Evolutionary conservation across 2,797 vertebrate species (phyloP).

Genomic region (Lates japonicus): DNA sequence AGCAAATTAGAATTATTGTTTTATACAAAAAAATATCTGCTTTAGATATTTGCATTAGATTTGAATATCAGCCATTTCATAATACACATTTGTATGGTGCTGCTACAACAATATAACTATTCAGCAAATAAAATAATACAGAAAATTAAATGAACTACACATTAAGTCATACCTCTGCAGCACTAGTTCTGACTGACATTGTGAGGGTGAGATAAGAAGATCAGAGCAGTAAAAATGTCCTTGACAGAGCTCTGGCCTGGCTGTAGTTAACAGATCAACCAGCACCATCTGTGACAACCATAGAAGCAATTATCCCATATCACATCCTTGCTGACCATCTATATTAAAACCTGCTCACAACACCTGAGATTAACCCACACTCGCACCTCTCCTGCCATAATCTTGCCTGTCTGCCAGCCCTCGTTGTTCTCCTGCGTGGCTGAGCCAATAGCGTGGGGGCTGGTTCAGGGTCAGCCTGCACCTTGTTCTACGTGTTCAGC

Average conservation of each 20-base stretch:
- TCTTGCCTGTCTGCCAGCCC: conserved; percentile 55
- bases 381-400: conserved; percentile 68
- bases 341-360: conserved; percentile 83
- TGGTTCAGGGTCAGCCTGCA: conserved; percentile 78
- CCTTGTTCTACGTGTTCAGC: conserved; percentile 55
- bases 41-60: conserved; percentile 14
- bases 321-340: conserved; percentile 78
- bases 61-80: conserved; percentile 11
- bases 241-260: conserved; percentile 75
- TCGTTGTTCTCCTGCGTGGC: conserved; percentile 18
- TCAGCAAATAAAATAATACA: conserved; percentile 30
- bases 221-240: conserved; percentile 77
- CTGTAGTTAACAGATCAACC: conserved; percentile 80
- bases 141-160: conserved; percentile 2
- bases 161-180: conserved; percentile 40
- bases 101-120: neutral
- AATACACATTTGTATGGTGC: conserved; percentile 1
- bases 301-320: conserved; percentile 85
- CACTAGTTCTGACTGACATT: conserved; percentile 64
- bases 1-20: neutral
- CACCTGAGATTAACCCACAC: conserved; percentile 83
- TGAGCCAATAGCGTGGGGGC: conserved; percentile 50
- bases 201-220: conserved; percentile 64
- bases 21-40: neutral
- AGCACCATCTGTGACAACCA: conserved; percentile 85